Base-by-base conservation (phyloP, 2,797 vertebrate genomes). In the Ctenochaetus hawaiiensis region DNA sequence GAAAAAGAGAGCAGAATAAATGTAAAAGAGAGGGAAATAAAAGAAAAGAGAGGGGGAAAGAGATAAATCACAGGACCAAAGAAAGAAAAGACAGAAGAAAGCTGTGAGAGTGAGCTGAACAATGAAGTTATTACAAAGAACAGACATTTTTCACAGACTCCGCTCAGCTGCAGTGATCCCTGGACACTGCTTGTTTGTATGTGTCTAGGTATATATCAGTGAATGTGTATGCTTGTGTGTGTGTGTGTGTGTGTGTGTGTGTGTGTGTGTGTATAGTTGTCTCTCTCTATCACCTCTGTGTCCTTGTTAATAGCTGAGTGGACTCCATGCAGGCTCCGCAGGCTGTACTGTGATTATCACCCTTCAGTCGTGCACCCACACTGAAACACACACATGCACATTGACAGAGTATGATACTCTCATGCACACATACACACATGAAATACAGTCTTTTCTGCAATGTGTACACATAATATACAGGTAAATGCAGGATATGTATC, bases 261-360 rank as follows among this genome's bases (percentile, higher is more conserved):
- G 51, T 70, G 61, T 14, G 18, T 75, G 56, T 83, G 71, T 77
- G 47, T 82, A 67, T 72, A 86, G 86, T 73, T 84, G 65, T 89
- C 81, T 87, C 57, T 82, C 74, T 78, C 81, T 85, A 72, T 89
- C 81, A 83, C 88, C 91, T 92, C 74, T 44, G 72, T 89, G 87
- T 90, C 90, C 87, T 91, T 85, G 89, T 86, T 91, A 91, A 92
- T 90, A 86, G 85, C 86, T 86, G 80, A 88, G 86, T 82, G 84
- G 90, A 89, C 86, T 91, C 89, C 91, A 90, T 71, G 89, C 87
- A 78, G 92, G 76, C 85, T 87, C 88, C 62, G 79, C 89, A 88
- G 90, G 89, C 92, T 92, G 90, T 67, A 84, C 88, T 90, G 91
- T 88, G 89, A 93, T 93, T 87, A 91, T 89, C 87, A 71, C 82